These are phyloP conservation scores for Antedon bifida DNA, from an alignment of 35 echinoderm and acorn worm genomes.

Conservation along the genomic window DNA sequence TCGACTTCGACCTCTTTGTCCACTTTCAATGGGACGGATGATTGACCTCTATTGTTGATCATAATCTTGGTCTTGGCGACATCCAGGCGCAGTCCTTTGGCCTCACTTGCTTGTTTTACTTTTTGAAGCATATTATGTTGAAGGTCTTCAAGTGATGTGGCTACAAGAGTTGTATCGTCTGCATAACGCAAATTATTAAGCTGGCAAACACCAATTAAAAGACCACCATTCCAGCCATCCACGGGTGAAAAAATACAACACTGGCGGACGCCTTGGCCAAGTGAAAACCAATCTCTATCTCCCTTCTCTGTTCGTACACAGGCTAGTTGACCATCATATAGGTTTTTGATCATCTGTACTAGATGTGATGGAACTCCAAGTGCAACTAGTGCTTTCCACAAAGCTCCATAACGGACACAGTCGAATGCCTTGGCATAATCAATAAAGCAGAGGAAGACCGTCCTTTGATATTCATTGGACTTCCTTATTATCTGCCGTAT, in stretches of 20 bases:
- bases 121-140: neutral
- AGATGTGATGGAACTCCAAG: conserved; percentile 3
- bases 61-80: conserved; percentile 17
- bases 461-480: conserved; percentile 26
- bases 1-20: conserved; percentile 16
- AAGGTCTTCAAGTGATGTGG: conserved; percentile 6
- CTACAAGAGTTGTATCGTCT: conserved; percentile 13
- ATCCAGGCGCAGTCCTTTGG: conserved; percentile 3
- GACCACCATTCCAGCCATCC: neutral
- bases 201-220: conserved; percentile 11
- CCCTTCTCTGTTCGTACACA: conserved; percentile 10
- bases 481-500: conserved; percentile 19
- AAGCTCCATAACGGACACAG: conserved; percentile 1
- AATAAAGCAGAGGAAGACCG: conserved; percentile 25
- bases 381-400: neutral
- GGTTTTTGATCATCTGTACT: neutral
- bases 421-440: conserved; percentile 39
- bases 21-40: neutral
- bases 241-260: conserved; percentile 26
- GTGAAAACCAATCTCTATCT: conserved; percentile 6
- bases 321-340: neutral
- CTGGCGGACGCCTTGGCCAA: conserved; percentile 7
- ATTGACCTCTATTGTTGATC: neutral
- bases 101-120: conserved; percentile 5
- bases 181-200: conserved; percentile 19